Evolutionary conservation across 2,797 vertebrate genomes (phyloP), one percentile per base, ranked within the genome.

Genomic region (Enteromius fasciolatus): DNA sequence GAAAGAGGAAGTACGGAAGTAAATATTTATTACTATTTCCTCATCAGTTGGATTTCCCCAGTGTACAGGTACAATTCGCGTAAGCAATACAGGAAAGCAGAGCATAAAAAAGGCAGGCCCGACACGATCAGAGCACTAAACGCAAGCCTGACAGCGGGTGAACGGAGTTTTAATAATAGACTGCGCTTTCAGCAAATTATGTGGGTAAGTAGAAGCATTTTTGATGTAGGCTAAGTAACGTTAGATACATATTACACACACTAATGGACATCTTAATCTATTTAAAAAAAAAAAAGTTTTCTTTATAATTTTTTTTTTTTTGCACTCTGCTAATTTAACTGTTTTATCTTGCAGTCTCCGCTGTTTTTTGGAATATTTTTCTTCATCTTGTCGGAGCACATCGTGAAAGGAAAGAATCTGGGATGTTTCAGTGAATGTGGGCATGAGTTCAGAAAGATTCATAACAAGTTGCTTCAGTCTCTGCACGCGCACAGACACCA

Each of bases 1-100:
- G 78, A 85, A 88, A 89, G 85, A 87, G 89, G 90, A 91, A 87
- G 86, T 25, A 50, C 3, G 50, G 36, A 88, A 83, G 61, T 83
- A 74, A 89, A 86, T 70, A 80, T 83, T 63, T 54, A 5, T 92
- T 91, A 88, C 84, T 84, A 88, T 89, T 92, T 92, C 90, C 92
- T 93, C 88, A 70, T 91, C 6, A 75, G 78, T 83, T 36, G 91
- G 86, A 57, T 80, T 86, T 87, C 77, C 84, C 87, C 87, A 31
- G 15, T 18, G 18, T 8, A 3, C 50, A 83, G 67, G 76, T 11
- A 52, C 48, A 80, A 78, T 50, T 7, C 23, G 17, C 2, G 5
- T 0, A 0, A 11, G n/a, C 36, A 20, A 0, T 17, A 18, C 25
- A 23, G 3, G 0, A 15, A 12, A 11, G 17, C 4, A 8, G 36